phyloP scores from a whole-genome alignment of 2,888 invertebrate genomes.

The Nephrocerus scutellatus region DNA sequence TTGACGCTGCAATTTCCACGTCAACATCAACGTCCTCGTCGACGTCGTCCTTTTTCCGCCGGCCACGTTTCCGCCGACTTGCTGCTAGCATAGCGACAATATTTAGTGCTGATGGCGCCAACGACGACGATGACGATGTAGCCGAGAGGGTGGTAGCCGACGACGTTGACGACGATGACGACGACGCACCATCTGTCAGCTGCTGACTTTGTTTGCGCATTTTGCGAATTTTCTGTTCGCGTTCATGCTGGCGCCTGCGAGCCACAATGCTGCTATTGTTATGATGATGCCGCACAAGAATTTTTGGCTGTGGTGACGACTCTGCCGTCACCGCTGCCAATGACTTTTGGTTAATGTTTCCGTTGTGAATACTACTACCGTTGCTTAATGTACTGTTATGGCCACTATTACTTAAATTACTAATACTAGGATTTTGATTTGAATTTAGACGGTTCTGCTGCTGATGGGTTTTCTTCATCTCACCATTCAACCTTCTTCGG shows the following conservation, averaged over 20 bases:
- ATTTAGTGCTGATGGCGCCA: slow-evolving; percentile 38
- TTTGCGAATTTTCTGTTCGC: slow-evolving; percentile 29
- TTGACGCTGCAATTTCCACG: too few relatives aligned
- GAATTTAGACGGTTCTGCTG: slow-evolving; percentile 17
- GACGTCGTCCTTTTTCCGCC: slow-evolving; percentile 34
- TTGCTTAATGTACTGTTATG: slow-evolving; percentile 19
- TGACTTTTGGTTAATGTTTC: slow-evolving; percentile 23
- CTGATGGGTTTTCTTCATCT: slow-evolving; percentile 14
- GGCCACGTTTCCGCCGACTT: slow-evolving; percentile 38
- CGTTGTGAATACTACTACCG: slow-evolving; percentile 21
- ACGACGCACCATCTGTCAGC: neutral
- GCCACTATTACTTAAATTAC: slow-evolving; percentile 11
- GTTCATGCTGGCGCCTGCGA: slow-evolving; percentile 28
- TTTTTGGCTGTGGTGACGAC: slow-evolving; percentile 34
- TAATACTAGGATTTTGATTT: slow-evolving; percentile 16
- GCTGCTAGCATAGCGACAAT: slow-evolving; percentile 41
- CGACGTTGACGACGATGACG: slow-evolving; percentile 26
- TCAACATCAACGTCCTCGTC: slow-evolving; percentile 10
- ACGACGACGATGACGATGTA: slow-evolving; percentile 34
- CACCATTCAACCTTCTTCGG: slow-evolving; percentile 2
- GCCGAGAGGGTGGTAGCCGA: slow-evolving; percentile 36
- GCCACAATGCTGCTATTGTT: slow-evolving; percentile 31
- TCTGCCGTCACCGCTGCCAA: slow-evolving; percentile 17
- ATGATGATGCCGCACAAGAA: slow-evolving; percentile 39
- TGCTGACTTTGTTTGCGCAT: slow-evolving; percentile 28